These are phyloP conservation scores for Centroberyx gerrardi DNA, from an alignment of 2,797 vertebrate genomes.

Conservation along the genomic window DNA sequence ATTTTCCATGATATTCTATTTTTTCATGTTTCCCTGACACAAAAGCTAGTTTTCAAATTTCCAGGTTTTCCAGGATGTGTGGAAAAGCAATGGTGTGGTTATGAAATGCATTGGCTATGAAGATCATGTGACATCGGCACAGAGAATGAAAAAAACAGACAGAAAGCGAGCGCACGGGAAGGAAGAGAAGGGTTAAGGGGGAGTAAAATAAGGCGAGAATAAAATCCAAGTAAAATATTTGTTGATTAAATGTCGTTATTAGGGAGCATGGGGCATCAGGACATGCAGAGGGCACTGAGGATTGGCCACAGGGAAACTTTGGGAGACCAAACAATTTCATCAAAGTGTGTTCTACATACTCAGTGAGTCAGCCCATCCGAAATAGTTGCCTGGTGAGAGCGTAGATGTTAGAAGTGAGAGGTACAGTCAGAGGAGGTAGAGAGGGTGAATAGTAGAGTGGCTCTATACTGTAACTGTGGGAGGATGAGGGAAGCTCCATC, in stretches of 20 bases:
- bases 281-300: slow-evolving; percentile 80
- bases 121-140: slow-evolving; percentile 20
- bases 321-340: slow-evolving; percentile 53
- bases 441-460: slow-evolving; percentile 28
- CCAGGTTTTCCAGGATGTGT: not conserved
- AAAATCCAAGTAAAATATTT: slow-evolving; percentile 52
- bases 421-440: slow-evolving; percentile 48
- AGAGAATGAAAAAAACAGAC: slow-evolving; percentile 16
- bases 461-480: slow-evolving; percentile 19
- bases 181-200: slow-evolving; percentile 23
- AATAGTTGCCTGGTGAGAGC: slow-evolving; percentile 96
- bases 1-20: not conserved
- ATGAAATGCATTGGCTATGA: not conserved
- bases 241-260: slow-evolving; percentile 17
- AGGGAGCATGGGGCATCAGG: slow-evolving; percentile 58
- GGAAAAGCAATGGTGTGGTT: not conserved
- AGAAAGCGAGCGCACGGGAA: slow-evolving; percentile 28
- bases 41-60: not conserved
- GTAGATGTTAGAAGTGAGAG: slow-evolving; percentile 87
- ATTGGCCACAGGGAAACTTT: slow-evolving; percentile 71
- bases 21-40: not conserved
- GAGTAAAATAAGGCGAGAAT: slow-evolving; percentile 71
- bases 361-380: slow-evolving; percentile 96
- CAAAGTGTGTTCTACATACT: slow-evolving; percentile 92
- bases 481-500: slow-evolving; percentile 10